A percentile compares a stretch with the other conserved stretches of the same genome.
These are phyloP conservation scores for Osmerus mordax DNA, from an alignment of 2,113 vertebrate genomes.

Conservation along the genomic window DNA sequence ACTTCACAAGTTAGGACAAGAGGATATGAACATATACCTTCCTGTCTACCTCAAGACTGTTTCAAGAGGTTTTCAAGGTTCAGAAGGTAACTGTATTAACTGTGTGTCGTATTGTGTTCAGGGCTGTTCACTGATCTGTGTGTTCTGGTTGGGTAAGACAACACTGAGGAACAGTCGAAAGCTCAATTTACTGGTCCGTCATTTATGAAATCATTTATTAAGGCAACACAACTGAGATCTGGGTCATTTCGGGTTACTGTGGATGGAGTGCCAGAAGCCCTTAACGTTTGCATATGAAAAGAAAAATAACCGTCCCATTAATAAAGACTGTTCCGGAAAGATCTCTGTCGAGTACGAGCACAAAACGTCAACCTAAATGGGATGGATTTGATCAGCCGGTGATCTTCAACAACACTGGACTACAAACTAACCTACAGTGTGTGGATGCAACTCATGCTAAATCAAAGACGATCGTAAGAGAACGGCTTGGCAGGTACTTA, in stretches of 20 bases:
- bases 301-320: slow-evolving; percentile 65
- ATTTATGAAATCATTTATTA: slow-evolving; percentile 77
- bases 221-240: slow-evolving; percentile 92
- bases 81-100: neutral
- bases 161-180: slow-evolving; percentile 44
- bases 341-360: slow-evolving; percentile 59
- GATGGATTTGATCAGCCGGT: slow-evolving; percentile 12
- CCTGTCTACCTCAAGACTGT: too few species aligned
- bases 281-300: slow-evolving; percentile 75
- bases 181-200: slow-evolving; percentile 69
- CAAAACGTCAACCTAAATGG: slow-evolving; percentile 15
- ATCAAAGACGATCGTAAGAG: slow-evolving; percentile 26
- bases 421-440: slow-evolving; percentile 33
- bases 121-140: slow-evolving; percentile 20
- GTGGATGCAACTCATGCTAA: slow-evolving; percentile 45
- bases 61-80: too few species aligned
- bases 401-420: slow-evolving; percentile 38
- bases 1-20: too few species aligned
- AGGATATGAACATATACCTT: too few species aligned
- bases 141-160: slow-evolving; percentile 12
- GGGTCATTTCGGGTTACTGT: slow-evolving; percentile 78
- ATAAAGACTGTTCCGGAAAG: slow-evolving; percentile 68
- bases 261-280: slow-evolving; percentile 86
- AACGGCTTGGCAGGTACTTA: slow-evolving; percentile 50
- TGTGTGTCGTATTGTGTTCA: neutral